Evolutionary conservation across 2,797 vertebrate species (phyloP).

Genomic region (Pangasius mekongensis): DNA sequence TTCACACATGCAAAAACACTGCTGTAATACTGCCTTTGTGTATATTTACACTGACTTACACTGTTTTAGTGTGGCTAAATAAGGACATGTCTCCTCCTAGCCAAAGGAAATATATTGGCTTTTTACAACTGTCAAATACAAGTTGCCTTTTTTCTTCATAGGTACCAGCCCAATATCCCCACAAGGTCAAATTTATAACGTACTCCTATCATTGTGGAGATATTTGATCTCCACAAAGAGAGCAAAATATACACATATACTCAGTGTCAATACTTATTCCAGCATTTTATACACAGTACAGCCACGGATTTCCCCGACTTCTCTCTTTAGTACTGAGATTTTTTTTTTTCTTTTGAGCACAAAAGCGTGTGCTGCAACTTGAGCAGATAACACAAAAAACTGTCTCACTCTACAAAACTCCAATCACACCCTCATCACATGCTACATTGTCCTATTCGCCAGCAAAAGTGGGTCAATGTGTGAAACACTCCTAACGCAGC

Average conservation of each 20-base stretch:
- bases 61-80: background rate
- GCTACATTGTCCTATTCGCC: conserved; percentile 33
- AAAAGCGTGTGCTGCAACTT: conserved; percentile 18
- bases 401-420: conserved; percentile 15
- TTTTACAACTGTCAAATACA: background rate
- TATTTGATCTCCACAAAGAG: background rate
- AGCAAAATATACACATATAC: background rate
- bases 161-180: background rate
- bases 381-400: conserved; percentile 36
- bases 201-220: background rate
- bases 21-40: background rate
- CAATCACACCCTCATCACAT: conserved; percentile 41
- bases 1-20: conserved; percentile 1
- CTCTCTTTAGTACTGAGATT: background rate
- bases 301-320: background rate
- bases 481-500: conserved; percentile 78
- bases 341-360: background rate
- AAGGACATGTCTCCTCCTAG: background rate
- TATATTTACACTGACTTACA: background rate
- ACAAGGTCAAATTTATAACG: background rate
- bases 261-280: background rate
- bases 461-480: conserved; percentile 78
- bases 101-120: background rate
- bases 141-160: background rate
- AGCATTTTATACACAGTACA: conserved; percentile 10